Evolutionary conservation across 2,888 invertebrate genomes (phyloP), one percentile per base, ranked within the genome.

Genomic region (Operophtera brumata): DNA sequence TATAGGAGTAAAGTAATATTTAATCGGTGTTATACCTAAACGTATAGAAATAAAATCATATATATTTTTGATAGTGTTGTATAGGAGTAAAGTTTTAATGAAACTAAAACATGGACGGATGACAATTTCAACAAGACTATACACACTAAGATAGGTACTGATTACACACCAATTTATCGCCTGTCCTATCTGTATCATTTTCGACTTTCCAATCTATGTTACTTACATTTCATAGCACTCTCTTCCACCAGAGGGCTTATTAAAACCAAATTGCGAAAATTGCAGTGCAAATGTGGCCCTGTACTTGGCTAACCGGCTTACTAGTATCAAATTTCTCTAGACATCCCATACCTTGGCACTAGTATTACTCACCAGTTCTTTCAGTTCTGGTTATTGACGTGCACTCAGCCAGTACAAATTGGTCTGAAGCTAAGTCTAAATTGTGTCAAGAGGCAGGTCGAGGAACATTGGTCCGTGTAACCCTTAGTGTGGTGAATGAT

Each of bases 221-320:
- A 65, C 64, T 68, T 78, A 56, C 77, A 85, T 83, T 82, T 81
- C 75, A 69, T 64, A 82, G 79, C 83, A 83, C 83, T 81, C 73
- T 63, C 70, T 66, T 73, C 40, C 30, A 47, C 50, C 43, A 58
- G 73, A 77, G 75, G 78, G 86, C 81, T 89, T 88, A 88, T 88
- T 89, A 87, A 86, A 86, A 86, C 84, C 84, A 84, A 86, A 89
- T 88, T 89, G 84, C 84, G 82, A 86, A 88, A 89, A 89, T 87
- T 89, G 86, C 84, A 82, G 77, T 74, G 84, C 88, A 86, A 89
- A 89, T 88, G 87, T 82, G 85, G 82, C 86, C 79, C 82, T 78
- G 72, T 78, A 73, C 76, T 79, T 78, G 66, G 67, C 73, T 86
- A 87, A 86, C 86, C 75, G 75, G 79, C 85, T 84, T 83, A 87